phyloP scores from a whole-genome alignment of 2,888 invertebrate genomes.

The Pyrochroa serraticornis region DNA sequence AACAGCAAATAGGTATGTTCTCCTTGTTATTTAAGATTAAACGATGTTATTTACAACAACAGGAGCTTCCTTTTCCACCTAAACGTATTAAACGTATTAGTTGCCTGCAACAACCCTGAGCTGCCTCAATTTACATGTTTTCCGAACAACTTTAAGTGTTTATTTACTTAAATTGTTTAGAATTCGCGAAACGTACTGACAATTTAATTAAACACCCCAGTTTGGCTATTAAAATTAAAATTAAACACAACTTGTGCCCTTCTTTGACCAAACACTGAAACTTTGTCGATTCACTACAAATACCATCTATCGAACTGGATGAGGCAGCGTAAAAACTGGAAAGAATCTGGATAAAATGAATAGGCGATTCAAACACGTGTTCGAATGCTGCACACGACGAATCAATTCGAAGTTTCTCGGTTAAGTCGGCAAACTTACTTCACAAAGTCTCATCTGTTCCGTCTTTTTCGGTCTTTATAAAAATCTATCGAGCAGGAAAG shows the following conservation, averaged over 20 bases:
- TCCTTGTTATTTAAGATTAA: slow-evolving; percentile 6
- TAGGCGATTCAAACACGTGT: slow-evolving; percentile 15
- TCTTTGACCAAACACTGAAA: too few relatives aligned
- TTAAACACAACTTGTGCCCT: too few relatives aligned
- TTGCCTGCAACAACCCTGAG: slow-evolving; percentile 7
- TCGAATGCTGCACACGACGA: slow-evolving; percentile 14
- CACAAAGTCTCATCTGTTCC: background rate
- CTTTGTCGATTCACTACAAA: too few relatives aligned
- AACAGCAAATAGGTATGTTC: slow-evolving; percentile 13
- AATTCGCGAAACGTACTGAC: too few relatives aligned
- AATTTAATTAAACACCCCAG: too few relatives aligned
- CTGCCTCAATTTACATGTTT: too few relatives aligned
- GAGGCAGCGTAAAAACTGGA: background rate
- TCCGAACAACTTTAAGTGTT: too few relatives aligned
- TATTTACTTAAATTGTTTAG: too few relatives aligned
- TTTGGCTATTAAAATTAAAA: too few relatives aligned
- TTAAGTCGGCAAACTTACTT: background rate
- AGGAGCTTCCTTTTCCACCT: slow-evolving; percentile 5
- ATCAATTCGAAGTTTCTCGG: slow-evolving; percentile 14
- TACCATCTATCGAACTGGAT: too few relatives aligned
- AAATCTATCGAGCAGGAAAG: slow-evolving; percentile 4
- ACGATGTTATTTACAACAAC: slow-evolving; percentile 14
- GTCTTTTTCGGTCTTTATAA: slow-evolving; percentile 8
- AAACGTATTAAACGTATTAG: background rate
- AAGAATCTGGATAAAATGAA: slow-evolving; percentile 3